Base-by-base conservation (phyloP, 2,888 invertebrate species). In the Schizaphis graminum region DNA sequence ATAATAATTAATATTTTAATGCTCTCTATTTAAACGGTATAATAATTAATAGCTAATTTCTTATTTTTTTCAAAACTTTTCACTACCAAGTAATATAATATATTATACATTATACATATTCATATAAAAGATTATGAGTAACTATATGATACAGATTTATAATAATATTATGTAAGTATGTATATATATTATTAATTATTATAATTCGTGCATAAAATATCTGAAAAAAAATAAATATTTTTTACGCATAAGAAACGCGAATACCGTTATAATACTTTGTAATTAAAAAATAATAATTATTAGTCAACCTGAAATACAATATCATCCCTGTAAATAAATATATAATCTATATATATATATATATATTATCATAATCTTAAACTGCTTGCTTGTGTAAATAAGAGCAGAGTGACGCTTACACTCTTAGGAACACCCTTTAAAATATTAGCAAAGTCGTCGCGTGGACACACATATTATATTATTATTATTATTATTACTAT, bases 371-470 rank as follows among this genome's bases (percentile, higher is more conserved):
- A 47, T 57, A 77, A 28, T 28, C 89, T 77, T 56, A 89, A 91
- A 89, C 90, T 94, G 94, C 94, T 94, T 94, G 94, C 94, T 94
- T 95, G 95, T 92, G 94, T 91, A 94, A 49, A 94, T 94, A 94
- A 91, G 35, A 93, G 91, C 94, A 94, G 91, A 67, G 91, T 94
- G 91, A 91, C 86, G 94, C 94, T 94, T 94, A 91, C 93, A 93
- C 85, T 94, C 26, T 94, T 91, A 67, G 85, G 89, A 84, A 93
- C 44, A 89, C 35, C 35, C 77, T 21, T 77, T 77, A 35, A 77
- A 77, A 35, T 28, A 91, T 56, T 91, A 84, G 53, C 35, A 26
- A 91, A 26, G 28, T 67, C 47, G 24, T 41, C 77, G 21, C 21
- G 21, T 77, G 35, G 35, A 77, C 0, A 89, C 44, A 89, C 89